Evolutionary conservation across 2,113 vertebrate species (phyloP).

Genomic region (Aplodontia rufa): DNA sequence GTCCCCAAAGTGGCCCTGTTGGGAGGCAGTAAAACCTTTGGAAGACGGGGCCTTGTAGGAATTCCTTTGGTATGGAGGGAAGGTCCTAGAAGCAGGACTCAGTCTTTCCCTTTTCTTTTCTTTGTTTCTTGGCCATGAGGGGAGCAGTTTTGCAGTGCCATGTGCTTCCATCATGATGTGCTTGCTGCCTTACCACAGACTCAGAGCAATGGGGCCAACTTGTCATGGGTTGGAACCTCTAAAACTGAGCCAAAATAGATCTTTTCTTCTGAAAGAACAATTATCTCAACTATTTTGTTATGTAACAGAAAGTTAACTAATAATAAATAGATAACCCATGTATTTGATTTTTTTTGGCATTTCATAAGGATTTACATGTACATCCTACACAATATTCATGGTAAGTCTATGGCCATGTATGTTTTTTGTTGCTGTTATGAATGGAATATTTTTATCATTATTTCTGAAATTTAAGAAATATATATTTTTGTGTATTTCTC

Average conservation of each 20-base stretch:
- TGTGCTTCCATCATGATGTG: not conserved
- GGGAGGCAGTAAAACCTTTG: not conserved
- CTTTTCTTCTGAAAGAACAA: not conserved
- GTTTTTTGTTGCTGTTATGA: not conserved
- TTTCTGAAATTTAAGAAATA: not conserved
- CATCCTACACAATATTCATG: not conserved
- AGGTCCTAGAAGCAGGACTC: not conserved
- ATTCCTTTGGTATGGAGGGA: not conserved
- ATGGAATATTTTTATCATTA: not conserved
- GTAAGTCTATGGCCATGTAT: not conserved
- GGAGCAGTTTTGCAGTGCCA: not conserved
- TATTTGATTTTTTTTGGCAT: not conserved
- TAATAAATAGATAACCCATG: not conserved
- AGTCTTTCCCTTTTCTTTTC: not conserved
- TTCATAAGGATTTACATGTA: not conserved
- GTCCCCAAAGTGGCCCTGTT: not conserved
- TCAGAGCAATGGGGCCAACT: not conserved
- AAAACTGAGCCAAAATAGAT: not conserved
- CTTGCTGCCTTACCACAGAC: not conserved
- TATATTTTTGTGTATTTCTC: not conserved
- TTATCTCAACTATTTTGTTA: not conserved
- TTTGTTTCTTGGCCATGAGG: not conserved
- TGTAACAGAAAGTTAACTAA: not conserved
- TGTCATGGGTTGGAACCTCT: not conserved
- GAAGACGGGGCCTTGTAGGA: not conserved